Base-by-base conservation (phyloP, 2,113 vertebrate genomes). In the Chauna torquata region DNA sequence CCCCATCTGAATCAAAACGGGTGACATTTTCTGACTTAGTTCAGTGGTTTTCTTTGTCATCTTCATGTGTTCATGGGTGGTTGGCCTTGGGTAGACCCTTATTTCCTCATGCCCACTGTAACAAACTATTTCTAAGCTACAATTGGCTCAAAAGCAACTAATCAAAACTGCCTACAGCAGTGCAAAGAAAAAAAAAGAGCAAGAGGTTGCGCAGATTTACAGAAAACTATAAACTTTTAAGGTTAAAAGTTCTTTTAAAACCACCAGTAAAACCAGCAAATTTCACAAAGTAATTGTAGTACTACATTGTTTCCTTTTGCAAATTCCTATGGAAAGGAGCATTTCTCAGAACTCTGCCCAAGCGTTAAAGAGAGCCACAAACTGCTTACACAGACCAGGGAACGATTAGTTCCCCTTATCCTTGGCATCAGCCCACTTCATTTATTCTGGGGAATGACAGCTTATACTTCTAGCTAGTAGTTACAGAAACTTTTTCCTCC, bases 401-500 rank as follows among this genome's bases (percentile, higher is more conserved):
- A 36, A 54, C 0, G 0, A 7, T 44, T 66, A 59, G 8, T 7
- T 69, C 18, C 47, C 34, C n/a, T 85, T 44, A 30, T 12, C 16
- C 42, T 66, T 82, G 74, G 57, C 65, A 32, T 25, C 16, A 3
- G 16, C 49, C 91, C 47, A 71, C 61, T 16, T 68, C 19, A 27
- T 78, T 81, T 54, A 72, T 7, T 38, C 30, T 59, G 28, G 13
- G 4, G 3, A 74, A 55, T 9, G 15, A 81, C 9, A 84, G 25
- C 4, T 92, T 75, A n/a, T 25, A 32, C 55, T 81, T 89, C 19
- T 52, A 88, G 1, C n/a, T 55, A 15, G 28, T 8, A 58, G 64
- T 65, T 80, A 61, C 0, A 54, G 15, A 28, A 81, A 85, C 55
- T 5, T 88, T 78, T 91, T 83, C 36, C 55, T 83, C 54, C 76